Conservation (phyloP, 1,140 invertebrate species). For the Samia ricini region DNA sequence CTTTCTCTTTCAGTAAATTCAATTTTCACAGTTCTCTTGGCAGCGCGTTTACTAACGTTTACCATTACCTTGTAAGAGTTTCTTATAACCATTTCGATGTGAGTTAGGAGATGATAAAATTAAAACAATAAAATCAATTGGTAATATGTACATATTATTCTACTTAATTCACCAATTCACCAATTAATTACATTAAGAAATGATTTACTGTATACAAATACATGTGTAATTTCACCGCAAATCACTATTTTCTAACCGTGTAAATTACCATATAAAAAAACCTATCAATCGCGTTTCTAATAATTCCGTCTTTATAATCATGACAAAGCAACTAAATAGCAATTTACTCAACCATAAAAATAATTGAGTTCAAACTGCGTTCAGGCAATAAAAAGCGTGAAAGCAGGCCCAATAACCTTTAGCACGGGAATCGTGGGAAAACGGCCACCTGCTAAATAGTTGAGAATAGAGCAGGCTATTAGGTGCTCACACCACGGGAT, state of each 20-base stretch:
- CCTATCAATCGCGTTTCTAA: constrained; percentile 67
- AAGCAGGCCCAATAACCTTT: constrained; percentile 73
- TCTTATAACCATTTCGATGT: neutral
- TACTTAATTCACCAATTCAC: neutral
- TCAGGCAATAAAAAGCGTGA: constrained; percentile 74
- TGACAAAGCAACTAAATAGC: constrained; percentile 76
- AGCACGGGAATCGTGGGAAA: constrained; percentile 64
- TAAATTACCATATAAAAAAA: constrained; percentile 35
- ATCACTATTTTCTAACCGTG: neutral
- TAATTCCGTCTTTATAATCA: constrained; percentile 72
- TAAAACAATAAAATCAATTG: no score
- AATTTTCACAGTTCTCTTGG: constrained; percentile 48
- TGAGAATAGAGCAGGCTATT: constrained; percentile 64
- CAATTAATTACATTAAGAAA: neutral
- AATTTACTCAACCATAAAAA: constrained; percentile 75
- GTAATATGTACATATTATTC: no score
- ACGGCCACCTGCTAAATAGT: constrained; percentile 59
- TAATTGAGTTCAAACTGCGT: constrained; percentile 77
- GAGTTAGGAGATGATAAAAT: no score
- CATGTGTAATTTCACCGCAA: neutral
- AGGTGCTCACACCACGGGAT: constrained; percentile 51
- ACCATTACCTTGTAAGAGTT: constrained; percentile 38
- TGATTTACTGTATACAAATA: neutral
- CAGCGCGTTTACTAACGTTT: constrained; percentile 58
- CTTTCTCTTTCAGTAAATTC: constrained; percentile 51